Evolutionary conservation across 2,888 invertebrate genomes (phyloP), one percentile per base, ranked within the genome.

Genomic region (Sabatieria punctata): DNA sequence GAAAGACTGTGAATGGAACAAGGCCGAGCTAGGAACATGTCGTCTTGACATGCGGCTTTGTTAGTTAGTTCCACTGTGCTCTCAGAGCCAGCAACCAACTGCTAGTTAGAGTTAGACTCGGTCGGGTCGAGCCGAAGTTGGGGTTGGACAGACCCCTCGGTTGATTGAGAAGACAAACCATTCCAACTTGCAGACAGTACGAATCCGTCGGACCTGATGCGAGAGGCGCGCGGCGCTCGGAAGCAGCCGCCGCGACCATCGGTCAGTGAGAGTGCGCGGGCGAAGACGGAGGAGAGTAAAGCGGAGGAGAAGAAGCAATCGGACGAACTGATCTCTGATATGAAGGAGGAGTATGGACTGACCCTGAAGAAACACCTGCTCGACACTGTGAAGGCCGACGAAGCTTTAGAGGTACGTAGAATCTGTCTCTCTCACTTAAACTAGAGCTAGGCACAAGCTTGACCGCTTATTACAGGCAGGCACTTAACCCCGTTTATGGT

Each of bases 321-420:
- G 44, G 51, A 50, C 4, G 54, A 59, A 41, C 47, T 63, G 41
- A 54, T 55, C 1, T 53, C 54, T 30, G 56, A 58, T 25, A 64
- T 63, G 62, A 46, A 52, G 23, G 61, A 63, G 44, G 61, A 61
- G 40, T 63, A 63, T 49, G 63, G 63, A 36, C 51, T 63, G 24
- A 49, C 51, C 41, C 49, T 60, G 41, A 49, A 49, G 41, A 4
- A n/a, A n/a, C 27, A 37, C 23, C 41, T 48, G 15, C 15, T 49
- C 19, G 43, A 36, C 23, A 18, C 11, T 4, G 8, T 49, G 3
- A 18, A 30, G 8, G 24, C 18, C 4, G 41, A 49, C 33, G 27
- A 43, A 26, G 47, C 49, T 18, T 6, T 49, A 3, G 36, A 47
- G 27, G 49, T 49, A 38, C 8, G 26, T 39, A 6, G 18, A 21